Evolutionary conservation across 2,113 vertebrate species (phyloP).

Genomic region (Chroicocephalus ridibundus): DNA sequence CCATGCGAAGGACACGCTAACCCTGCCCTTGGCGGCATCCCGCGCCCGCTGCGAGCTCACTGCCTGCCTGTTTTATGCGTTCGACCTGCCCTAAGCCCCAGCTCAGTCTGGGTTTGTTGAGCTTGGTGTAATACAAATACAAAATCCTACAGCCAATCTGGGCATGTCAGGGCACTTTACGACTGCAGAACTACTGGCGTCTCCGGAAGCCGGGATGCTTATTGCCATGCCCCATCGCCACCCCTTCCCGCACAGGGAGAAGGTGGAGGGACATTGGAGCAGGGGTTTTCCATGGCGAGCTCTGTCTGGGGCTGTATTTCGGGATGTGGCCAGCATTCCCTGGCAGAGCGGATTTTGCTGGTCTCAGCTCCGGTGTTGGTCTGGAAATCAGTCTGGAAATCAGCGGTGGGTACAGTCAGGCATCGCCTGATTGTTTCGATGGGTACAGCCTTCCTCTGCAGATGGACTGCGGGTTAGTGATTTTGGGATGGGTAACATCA

Average conservation of each 20-base stretch:
- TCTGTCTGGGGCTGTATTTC: not conserved
- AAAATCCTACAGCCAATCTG: not conserved
- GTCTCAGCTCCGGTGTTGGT: not conserved
- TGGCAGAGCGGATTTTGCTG: not conserved
- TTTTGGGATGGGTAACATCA: not conserved
- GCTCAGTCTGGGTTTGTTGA: not conserved
- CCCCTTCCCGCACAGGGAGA: fast-evolving
- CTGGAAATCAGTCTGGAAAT: not conserved
- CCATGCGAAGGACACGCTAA: not conserved
- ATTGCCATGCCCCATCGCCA: fast-evolving
- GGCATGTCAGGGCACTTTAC: not conserved
- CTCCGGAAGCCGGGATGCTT: fast-evolving
- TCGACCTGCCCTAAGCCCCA: not conserved
- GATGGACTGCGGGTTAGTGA: not conserved
- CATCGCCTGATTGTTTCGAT: not conserved
- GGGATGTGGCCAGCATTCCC: not conserved
- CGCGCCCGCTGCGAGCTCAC: fast-evolving
- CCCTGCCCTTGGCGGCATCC: not conserved
- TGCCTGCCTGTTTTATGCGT: not conserved
- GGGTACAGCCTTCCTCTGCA: not conserved
- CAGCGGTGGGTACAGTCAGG: not conserved
- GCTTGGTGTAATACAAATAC: not conserved
- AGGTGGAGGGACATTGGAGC: not conserved
- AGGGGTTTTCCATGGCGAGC: not conserved
- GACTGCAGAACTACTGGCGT: fast-evolving